phyloP scores from a whole-genome alignment of 1,140 invertebrate genomes.

The Caenorhabditis elegans region WBcel235 BX284606.5:10930501-10931000 shows the following conservation, averaged over 20 bases:
- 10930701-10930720: no score
- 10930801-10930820: background rate
- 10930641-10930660: no score
- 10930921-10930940: constrained; percentile 11
- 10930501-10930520: background rate
- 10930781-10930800: background rate
- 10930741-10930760: background rate
- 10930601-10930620: no score
- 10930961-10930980: background rate
- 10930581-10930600: no score
- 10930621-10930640: no score
- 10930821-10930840: background rate
- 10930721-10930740: no score
- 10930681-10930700: no score
- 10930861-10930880: constrained; percentile 5
- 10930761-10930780: background rate
- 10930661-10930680: no score
- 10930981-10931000: background rate
- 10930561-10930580: no score
- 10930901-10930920: background rate
- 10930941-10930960: constrained; percentile 26
- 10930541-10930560: no score
- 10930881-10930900: constrained; percentile 32
- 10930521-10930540: no score
- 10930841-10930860: background rate